phyloP scores from a whole-genome alignment of 2,888 invertebrate genomes.

The Cremastobaeus sp. region DNA sequence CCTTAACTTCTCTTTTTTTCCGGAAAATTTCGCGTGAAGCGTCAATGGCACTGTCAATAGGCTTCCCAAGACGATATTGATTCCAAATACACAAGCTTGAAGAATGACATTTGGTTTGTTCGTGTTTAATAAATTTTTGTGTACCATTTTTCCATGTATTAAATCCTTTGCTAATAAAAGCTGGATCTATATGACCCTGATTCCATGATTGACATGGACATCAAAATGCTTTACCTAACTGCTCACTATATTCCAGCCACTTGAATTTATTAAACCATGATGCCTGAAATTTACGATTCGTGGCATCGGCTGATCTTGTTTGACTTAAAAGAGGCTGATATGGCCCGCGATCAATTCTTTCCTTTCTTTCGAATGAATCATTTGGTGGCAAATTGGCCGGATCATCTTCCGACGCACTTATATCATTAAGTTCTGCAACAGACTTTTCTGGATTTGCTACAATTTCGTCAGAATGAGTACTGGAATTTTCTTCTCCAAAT shows the following conservation, averaged over 20 bases:
- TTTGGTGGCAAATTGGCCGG: conserved; percentile 4
- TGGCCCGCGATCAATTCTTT: conserved; percentile 17
- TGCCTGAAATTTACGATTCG: conserved; percentile 13
- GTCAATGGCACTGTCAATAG: conserved; percentile 27
- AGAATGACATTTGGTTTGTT: conserved; percentile 29
- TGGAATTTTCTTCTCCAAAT: too few relatives aligned
- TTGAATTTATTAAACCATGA: conserved; percentile 31
- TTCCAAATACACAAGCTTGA: conserved; percentile 14
- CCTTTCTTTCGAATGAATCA: conserved; percentile 19
- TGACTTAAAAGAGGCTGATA: conserved; percentile 18
- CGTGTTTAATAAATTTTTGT: conserved; percentile 13
- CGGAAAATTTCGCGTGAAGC: conserved; percentile 9
- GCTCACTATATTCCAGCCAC: conserved; percentile 24
- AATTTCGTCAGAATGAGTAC: too few relatives aligned
- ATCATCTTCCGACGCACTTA: conserved; percentile 19
- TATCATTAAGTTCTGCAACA: too few relatives aligned
- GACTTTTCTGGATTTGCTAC: too few relatives aligned
- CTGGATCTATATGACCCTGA: conserved; percentile 6
- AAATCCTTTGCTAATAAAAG: conserved; percentile 26
- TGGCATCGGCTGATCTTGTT: conserved; percentile 5
- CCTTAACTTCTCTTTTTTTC: conserved; percentile 21
- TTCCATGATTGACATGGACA: conserved; percentile 14
- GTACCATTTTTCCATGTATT: conserved; percentile 26
- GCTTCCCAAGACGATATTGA: conserved; percentile 20
- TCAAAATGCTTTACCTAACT: conserved; percentile 23